Base-by-base conservation (phyloP, 2,888 invertebrate genomes). In the Thecocarcelia acutangulata region DNA sequence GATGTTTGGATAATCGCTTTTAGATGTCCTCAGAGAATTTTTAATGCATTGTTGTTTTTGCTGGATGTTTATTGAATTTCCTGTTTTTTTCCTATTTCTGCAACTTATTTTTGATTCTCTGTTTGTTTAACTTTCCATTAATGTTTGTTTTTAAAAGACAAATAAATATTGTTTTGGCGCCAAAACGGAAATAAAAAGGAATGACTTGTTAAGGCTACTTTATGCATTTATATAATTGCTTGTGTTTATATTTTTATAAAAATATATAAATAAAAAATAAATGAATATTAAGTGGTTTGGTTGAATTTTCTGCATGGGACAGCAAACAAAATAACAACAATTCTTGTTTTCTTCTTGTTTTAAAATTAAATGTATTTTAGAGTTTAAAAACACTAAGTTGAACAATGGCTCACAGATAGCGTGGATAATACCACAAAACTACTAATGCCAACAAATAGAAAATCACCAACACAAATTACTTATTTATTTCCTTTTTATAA, bases 1-100 rank as follows among this genome's bases (percentile, higher is more conserved):
- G 66, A 66, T 72, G 64, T 46, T 72, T 54, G 44, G 52, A 66
- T 78, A 73, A 78, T 73, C 66, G 78, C 44, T 73, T 78, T 78
- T 52, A 52, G 15, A 72, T 66, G 64, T 66, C 64, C 64, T 64
- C 58, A 50, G 46, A 52, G 58, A 72, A 58, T 64, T 70, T 59
- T 21, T 37, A 66, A 52, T 52, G 24, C 56, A 48, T 70, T 64
- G 58, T 69, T 69, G 21, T 52, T 46, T 9, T 15, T 44, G 50
- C 11, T 24, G 8, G 17, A 46, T 61, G n/a, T 54, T 46, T 69
- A 69, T 76, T 61, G 64, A 74, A 64, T 74, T 74, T 66, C 15
- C 40, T 42, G 48, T 46, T 46, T 68, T 44, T 17, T 17, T 15
- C n/a, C n/a, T 15, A n/a, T 5, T 19, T 58, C 19, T 1, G 1